Conservation (phyloP, 2,888 invertebrate species). For the Unio delphinus region DNA sequence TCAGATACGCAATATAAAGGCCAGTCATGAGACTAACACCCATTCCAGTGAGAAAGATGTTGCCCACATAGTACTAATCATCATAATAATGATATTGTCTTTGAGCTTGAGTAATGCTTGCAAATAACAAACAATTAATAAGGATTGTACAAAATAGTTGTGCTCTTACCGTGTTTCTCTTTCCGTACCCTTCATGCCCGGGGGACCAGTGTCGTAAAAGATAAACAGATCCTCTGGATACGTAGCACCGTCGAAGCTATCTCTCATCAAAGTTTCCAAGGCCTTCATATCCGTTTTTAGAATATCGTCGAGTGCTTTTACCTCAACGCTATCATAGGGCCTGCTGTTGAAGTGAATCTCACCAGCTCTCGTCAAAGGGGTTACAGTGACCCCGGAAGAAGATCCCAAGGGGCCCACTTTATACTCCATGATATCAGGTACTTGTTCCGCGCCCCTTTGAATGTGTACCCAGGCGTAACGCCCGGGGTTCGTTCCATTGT, state of each 20-base stretch:
- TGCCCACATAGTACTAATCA: no score
- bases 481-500: slow-evolving; percentile 29
- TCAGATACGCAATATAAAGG: no score
- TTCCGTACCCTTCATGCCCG: slow-evolving; percentile 1
- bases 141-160: not conserved
- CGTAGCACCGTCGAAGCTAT: slow-evolving; percentile 38
- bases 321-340: slow-evolving; percentile 40
- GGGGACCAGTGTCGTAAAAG: slow-evolving; percentile 3
- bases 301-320: slow-evolving; percentile 24
- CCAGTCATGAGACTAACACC: no score
- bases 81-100: no score
- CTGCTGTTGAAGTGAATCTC: slow-evolving; percentile 42
- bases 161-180: slow-evolving; percentile 4
- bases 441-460: slow-evolving; percentile 24
- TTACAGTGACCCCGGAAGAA: slow-evolving; percentile 7
- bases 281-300: slow-evolving; percentile 21
- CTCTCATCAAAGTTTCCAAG: slow-evolving; percentile 26
- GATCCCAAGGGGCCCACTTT: slow-evolving; percentile 42
- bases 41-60: no score
- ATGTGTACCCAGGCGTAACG: slow-evolving; percentile 39
- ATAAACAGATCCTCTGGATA: slow-evolving; percentile 17
- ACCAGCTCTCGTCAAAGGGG: slow-evolving; percentile 16
- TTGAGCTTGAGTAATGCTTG: no score
- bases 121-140: not conserved
- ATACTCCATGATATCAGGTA: slow-evolving; percentile 45